These are phyloP conservation scores for Bradypus variegatus DNA, from an alignment of 2,797 vertebrate species.

Conservation along the genomic window DNA sequence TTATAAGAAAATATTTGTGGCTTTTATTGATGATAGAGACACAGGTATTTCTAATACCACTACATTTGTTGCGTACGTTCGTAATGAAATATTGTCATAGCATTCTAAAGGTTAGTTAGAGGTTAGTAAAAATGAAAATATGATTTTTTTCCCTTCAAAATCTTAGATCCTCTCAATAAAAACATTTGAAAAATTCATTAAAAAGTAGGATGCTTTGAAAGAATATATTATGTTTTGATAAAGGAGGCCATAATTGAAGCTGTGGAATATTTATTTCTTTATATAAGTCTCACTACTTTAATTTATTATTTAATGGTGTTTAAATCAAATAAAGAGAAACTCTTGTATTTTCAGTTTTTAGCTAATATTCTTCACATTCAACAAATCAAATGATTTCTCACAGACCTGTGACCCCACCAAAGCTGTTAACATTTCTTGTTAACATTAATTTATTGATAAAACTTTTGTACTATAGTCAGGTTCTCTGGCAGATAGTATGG, in stretches of 20 bases:
- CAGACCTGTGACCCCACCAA: neutral
- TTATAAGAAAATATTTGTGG: neutral
- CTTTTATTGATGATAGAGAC: neutral
- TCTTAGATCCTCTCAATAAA: neutral
- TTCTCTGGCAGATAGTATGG: fast-evolving
- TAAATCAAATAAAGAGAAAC: neutral
- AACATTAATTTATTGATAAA: neutral
- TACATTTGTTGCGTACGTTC: neutral
- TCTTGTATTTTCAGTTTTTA: neutral
- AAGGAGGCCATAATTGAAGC: neutral
- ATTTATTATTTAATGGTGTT: neutral
- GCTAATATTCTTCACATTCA: neutral
- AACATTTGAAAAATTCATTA: neutral
- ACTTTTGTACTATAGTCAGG: neutral
- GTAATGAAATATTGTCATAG: neutral
- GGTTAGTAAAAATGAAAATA: neutral
- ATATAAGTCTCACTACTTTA: neutral
- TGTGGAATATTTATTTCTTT: neutral
- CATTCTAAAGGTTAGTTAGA: neutral
- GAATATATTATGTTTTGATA: neutral
- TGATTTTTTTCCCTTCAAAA: neutral
- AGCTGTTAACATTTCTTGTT: neutral
- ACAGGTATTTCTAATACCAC: neutral
- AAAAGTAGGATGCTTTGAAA: neutral
- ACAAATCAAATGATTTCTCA: neutral